Percentiles rank a stretch among this genome's conserved stretches.
These are phyloP conservation scores for Rhabdomys dilectus DNA, from an alignment of 2,113 vertebrate species.

Conservation along the genomic window DNA sequence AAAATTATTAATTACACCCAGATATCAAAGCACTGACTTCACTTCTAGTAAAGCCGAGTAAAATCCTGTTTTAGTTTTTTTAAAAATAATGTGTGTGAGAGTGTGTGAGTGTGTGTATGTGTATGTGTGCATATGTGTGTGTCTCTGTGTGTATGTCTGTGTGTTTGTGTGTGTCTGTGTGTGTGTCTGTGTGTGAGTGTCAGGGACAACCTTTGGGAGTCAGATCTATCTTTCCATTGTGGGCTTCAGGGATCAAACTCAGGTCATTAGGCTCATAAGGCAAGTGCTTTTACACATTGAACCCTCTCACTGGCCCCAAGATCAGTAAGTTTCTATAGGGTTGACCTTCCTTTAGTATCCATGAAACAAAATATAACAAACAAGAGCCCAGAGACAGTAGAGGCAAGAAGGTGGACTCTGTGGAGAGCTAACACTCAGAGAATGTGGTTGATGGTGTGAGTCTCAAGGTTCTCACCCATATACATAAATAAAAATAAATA, in stretches of 20 bases:
- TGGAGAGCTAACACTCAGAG: neutral
- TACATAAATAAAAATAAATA: neutral
- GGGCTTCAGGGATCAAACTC: neutral
- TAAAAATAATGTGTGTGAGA: neutral
- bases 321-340: neutral
- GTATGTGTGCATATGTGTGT: neutral
- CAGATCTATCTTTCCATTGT: neutral
- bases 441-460: neutral
- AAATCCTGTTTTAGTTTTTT: neutral
- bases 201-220: neutral
- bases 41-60: neutral
- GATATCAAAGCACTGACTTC: slow-evolving; percentile 6
- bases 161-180: too few relatives aligned
- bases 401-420: neutral
- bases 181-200: neutral
- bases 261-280: neutral
- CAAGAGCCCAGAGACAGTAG: neutral
- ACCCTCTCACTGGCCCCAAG: neutral
- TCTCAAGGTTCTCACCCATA: neutral
- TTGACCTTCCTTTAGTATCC: neutral
- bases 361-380: neutral
- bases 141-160: neutral
- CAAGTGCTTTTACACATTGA: neutral
- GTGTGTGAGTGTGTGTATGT: neutral
- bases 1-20: slow-evolving; percentile 17